phyloP scores from a whole-genome alignment of 1,140 invertebrate genomes.

The Matsumurasca onukii region DNA sequence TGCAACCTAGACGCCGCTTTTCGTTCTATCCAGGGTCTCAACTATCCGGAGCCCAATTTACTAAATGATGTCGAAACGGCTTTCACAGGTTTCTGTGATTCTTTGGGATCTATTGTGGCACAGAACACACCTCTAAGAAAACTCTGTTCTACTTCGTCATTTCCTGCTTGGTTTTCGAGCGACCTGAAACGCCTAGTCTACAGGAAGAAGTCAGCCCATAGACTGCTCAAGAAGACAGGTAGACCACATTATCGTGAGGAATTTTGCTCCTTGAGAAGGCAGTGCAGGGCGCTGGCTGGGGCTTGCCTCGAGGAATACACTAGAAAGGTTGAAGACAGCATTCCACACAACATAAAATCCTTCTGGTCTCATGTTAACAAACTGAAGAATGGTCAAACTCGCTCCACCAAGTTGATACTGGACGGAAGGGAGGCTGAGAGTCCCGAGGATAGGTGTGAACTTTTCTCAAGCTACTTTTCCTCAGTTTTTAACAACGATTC shows the following conservation, averaged over 20 bases:
- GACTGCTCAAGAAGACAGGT: background rate
- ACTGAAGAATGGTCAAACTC: background rate
- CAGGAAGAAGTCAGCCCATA: background rate
- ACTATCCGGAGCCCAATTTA: background rate
- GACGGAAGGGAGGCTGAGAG: background rate
- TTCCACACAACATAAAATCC: background rate
- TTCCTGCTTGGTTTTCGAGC: background rate
- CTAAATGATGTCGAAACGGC: background rate
- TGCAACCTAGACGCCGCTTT: constrained; percentile 9
- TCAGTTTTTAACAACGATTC: background rate
- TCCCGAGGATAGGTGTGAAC: background rate
- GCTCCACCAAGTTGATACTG: background rate
- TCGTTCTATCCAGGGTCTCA: background rate
- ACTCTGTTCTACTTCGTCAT: background rate
- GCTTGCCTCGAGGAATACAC: background rate
- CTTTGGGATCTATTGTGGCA: background rate
- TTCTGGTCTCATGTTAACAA: constrained; percentile 1
- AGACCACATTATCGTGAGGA: background rate
- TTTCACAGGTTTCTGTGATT: background rate
- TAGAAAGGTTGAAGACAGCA: background rate
- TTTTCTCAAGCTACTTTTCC: background rate
- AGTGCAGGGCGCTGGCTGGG: background rate
- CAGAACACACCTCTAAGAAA: background rate
- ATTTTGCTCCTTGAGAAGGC: background rate
- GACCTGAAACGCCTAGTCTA: background rate